Evolutionary conservation across 2,888 invertebrate genomes (phyloP).

Genomic region (Rhogogaster chlorosoma): DNA sequence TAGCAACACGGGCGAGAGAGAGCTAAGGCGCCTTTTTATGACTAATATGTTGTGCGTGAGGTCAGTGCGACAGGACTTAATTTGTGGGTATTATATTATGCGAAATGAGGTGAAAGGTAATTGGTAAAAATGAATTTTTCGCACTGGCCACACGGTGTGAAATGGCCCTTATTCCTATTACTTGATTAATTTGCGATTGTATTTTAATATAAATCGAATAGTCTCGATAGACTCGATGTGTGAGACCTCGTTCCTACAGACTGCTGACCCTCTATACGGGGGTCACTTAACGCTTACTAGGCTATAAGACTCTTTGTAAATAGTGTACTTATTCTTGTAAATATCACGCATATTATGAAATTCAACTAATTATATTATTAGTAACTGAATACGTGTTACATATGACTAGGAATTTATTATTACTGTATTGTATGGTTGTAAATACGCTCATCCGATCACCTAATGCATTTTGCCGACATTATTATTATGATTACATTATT

Average conservation of each 20-base stretch:
- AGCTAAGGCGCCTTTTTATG: constrained; percentile 30
- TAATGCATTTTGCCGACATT: constrained; percentile 64
- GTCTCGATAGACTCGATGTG: constrained; percentile 53
- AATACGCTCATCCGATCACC: constrained; percentile 66
- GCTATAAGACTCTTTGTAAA: constrained; percentile 74
- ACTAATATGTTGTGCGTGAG: constrained; percentile 43
- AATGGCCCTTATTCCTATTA: constrained; percentile 45
- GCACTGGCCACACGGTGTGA: constrained; percentile 34
- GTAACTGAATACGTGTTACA: constrained; percentile 56
- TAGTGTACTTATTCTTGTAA: constrained; percentile 75
- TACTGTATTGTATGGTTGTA: constrained; percentile 64
- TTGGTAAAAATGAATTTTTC: background rate
- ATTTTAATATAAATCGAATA: constrained; percentile 41
- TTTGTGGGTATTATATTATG: background rate
- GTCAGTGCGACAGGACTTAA: constrained; percentile 36
- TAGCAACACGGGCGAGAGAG: constrained; percentile 32
- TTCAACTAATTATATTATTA: constrained; percentile 51
- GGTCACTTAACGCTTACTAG: constrained; percentile 77
- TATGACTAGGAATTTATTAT: constrained; percentile 60
- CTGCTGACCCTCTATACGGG: constrained; percentile 62
- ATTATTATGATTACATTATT: constrained; percentile 58
- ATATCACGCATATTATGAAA: constrained; percentile 58
- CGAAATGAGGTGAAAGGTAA: background rate
- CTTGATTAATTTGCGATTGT: constrained; percentile 48
- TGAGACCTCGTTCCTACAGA: constrained; percentile 73